These are phyloP conservation scores for Lissocephala sabroskyi DNA, from an alignment of 2,888 invertebrate genomes.

Conservation along the genomic window DNA sequence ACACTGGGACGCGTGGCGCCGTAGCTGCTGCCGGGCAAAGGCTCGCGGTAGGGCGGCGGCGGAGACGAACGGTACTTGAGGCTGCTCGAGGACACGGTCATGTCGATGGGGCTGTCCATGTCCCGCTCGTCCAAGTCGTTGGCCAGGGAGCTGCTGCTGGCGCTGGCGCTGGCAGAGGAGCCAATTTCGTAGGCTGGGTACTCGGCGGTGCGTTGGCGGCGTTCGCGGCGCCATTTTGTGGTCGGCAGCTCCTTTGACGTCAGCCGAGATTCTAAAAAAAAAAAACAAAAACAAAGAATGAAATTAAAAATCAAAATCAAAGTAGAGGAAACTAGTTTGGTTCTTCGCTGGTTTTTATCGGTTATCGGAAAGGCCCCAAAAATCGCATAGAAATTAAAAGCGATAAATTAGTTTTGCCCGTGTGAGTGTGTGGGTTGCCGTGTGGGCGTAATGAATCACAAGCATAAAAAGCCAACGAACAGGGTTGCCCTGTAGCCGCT, in stretches of 20 bases:
- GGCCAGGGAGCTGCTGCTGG: constrained; percentile 19
- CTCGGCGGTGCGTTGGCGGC: constrained; percentile 74
- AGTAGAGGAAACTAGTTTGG: constrained; percentile 23
- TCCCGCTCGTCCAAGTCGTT: constrained; percentile 31
- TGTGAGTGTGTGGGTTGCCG: constrained; percentile 2
- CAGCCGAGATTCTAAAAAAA: constrained; percentile 69
- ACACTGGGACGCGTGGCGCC: constrained; percentile 75
- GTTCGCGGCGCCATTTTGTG: constrained; percentile 82
- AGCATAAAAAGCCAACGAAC: constrained; percentile 8
- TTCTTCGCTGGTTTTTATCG: too few species aligned
- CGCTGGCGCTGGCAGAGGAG: constrained; percentile 28
- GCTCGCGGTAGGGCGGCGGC: constrained; percentile 71
- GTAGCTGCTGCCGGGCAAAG: constrained; percentile 67
- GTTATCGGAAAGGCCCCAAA: constrained; percentile 3
- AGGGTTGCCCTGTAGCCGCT: constrained; percentile 9
- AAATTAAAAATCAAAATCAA: neutral
- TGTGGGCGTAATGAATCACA: constrained; percentile 57
- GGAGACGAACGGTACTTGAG: constrained; percentile 66
- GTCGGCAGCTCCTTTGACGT: constrained; percentile 78
- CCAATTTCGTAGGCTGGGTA: constrained; percentile 55
- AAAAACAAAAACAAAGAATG: constrained; percentile 16
- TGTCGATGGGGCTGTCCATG: constrained; percentile 70
- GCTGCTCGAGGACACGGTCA: constrained; percentile 69
- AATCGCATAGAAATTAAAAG: constrained; percentile 35
- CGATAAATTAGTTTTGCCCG: constrained; percentile 22